These are phyloP conservation scores for Lasiurus borealis DNA, from an alignment of 2,113 vertebrate species.

Conservation along the genomic window DNA sequence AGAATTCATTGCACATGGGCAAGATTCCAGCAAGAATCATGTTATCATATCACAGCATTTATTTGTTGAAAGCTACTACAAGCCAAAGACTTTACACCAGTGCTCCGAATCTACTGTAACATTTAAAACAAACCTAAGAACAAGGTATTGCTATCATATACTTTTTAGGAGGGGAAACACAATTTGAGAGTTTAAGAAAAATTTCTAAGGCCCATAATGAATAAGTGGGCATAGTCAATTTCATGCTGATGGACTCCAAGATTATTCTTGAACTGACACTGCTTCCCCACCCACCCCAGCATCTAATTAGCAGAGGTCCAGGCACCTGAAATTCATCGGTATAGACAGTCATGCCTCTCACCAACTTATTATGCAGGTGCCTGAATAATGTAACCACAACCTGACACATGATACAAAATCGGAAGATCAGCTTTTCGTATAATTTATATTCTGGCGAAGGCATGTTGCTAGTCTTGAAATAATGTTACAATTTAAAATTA, in stretches of 20 bases:
- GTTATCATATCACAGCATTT: neutral
- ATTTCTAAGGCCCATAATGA: neutral
- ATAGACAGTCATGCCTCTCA: neutral
- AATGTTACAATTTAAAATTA: neutral
- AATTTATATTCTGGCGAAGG: slow-evolving; percentile 7
- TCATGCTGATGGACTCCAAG: neutral
- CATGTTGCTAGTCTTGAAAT: neutral
- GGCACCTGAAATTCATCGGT: neutral
- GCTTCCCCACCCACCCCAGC: no score
- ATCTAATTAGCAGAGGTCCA: neutral
- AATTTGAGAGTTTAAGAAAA: neutral
- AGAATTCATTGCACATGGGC: neutral
- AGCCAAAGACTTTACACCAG: neutral
- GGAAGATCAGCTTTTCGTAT: neutral
- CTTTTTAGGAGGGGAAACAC: neutral
- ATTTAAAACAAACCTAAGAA: neutral
- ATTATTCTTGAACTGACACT: neutral
- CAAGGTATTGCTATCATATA: neutral
- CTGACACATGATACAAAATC: neutral
- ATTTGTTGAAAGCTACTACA: neutral
- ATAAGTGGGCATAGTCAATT: neutral
- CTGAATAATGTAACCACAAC: neutral
- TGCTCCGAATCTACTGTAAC: neutral
- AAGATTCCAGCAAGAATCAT: neutral
- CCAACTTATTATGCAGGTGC: neutral